Conservation (phyloP, 2,113 vertebrate genomes). For the Microcebus murinus region DNA sequence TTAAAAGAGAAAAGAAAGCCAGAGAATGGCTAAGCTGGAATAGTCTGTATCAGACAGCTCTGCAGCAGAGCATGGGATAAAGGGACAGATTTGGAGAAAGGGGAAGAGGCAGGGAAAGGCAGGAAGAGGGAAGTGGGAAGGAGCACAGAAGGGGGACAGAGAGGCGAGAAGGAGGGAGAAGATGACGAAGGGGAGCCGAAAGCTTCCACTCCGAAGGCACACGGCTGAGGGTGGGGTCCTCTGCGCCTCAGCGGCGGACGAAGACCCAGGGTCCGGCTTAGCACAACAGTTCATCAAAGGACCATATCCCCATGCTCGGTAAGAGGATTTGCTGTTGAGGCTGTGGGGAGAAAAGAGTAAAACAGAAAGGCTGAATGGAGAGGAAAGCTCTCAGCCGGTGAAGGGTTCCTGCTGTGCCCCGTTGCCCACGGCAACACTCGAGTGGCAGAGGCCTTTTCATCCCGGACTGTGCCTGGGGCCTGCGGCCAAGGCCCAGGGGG, state of each 20-base stretch:
- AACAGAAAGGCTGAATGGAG: background rate
- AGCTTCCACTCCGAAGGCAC: background rate
- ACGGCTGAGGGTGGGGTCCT: background rate
- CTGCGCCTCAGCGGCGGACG: background rate
- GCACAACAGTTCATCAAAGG: background rate
- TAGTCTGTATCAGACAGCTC: background rate
- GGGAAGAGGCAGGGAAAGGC: background rate
- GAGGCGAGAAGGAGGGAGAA: too few relatives aligned
- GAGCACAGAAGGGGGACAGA: too few relatives aligned
- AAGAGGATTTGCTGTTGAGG: background rate
- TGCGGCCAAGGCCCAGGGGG: background rate
- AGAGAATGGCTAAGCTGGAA: conserved; percentile 12
- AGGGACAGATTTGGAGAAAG: background rate
- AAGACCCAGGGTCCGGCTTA: background rate
- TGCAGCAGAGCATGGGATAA: background rate
- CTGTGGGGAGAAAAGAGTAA: background rate
- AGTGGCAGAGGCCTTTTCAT: background rate
- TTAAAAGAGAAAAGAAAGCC: conserved; percentile 65
- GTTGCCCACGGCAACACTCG: too few relatives aligned
- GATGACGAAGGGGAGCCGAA: background rate
- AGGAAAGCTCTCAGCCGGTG: too few relatives aligned
- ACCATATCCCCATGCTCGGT: too few relatives aligned
- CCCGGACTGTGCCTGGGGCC: background rate
- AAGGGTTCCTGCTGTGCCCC: background rate
- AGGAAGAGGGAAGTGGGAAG: background rate